Evolutionary conservation across 2,888 invertebrate species (phyloP), one percentile per base, ranked within the genome.

Genomic region (Cepaea hortensis): DNA sequence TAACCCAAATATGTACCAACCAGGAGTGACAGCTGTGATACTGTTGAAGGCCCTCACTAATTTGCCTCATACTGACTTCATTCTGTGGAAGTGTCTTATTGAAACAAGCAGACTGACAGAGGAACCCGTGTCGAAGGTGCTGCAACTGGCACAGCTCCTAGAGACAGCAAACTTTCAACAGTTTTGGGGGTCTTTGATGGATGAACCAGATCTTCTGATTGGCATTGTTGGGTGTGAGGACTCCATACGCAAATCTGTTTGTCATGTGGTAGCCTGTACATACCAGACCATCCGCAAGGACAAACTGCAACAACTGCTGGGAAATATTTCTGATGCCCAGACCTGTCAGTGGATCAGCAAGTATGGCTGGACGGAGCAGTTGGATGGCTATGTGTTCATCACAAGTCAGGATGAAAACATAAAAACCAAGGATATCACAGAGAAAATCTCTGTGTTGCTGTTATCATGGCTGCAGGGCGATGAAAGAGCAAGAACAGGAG

Each of bases 371-470:
- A 35, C 35, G 35, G 35, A 35, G 35, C 35, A 35, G 35, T 35
- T 35, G 35, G 35, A 35, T 35, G 35, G 1, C 35, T 35, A 35
- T 35, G 1, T 35, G 35, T 35, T 97, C 93, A 97, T 99, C 92
- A 97, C 97, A 18, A 98, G 97, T 93, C 99, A 99, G 95, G 99
- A 99, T 94, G 99, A 98, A 93, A 98, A 97, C 93, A 98, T 99
- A 91, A 99, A 99, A 95, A 99, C 99, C 0, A 35, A 35, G 35
- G 1, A 35, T 35, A 35, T 35, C 35, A 35, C 1, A 35, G 35
- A 35, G 35, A 35, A 98, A 95, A 98, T 99, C 94, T 93, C 93
- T 93, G 94, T 94, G 35, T 35, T 35, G 35, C 35, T 35, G 35
- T 1, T 35, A 35, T 35, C 35, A 35, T 35, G 35, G 35, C 35